Conservation (phyloP, 2,797 vertebrate genomes). For the Labeo calbasu region DNA sequence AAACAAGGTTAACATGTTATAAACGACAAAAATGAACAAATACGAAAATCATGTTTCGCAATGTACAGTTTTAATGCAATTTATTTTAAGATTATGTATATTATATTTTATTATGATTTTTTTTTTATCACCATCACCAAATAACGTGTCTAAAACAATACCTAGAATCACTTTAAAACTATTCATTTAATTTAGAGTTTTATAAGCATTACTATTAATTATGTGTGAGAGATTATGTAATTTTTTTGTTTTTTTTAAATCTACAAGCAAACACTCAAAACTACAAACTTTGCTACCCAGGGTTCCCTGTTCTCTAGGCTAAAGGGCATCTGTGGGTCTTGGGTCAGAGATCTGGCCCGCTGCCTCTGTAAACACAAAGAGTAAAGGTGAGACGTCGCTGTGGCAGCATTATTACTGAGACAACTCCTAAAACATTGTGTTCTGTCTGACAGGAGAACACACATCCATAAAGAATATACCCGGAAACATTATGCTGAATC, state of each 20-base stretch:
- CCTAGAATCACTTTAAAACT: neutral
- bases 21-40: too few relatives aligned
- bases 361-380: constrained; percentile 44
- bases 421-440: constrained; percentile 40
- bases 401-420: constrained; percentile 48
- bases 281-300: neutral
- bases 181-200: neutral
- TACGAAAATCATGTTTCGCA: too few relatives aligned
- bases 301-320: constrained; percentile 15
- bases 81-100: neutral
- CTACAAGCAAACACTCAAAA: constrained; percentile 6
- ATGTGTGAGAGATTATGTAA: neutral
- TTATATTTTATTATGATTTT: neutral
- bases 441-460: constrained; percentile 18
- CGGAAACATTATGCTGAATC: neutral
- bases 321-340: constrained; percentile 27
- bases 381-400: constrained; percentile 47
- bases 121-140: neutral
- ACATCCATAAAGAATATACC: constrained; percentile 19
- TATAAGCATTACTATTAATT: neutral
- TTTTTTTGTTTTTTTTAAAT: too few relatives aligned
- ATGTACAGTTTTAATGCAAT: neutral
- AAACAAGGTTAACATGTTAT: too few relatives aligned
- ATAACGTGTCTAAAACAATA: neutral
- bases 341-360: constrained; percentile 37